Conservation (phyloP, 2,888 invertebrate genomes). For the Iselma pallidipennis region DNA sequence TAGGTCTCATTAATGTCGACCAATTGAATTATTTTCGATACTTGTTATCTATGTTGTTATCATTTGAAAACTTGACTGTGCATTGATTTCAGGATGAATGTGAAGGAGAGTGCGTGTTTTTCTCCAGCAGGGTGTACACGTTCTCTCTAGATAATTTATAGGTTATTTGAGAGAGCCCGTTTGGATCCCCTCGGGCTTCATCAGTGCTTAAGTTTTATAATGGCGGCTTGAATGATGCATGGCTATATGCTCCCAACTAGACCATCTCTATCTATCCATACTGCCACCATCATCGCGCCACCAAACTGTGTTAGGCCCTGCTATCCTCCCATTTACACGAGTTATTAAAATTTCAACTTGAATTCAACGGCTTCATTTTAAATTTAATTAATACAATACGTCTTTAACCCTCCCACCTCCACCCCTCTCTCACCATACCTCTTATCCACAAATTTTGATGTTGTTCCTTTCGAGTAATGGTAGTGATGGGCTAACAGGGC, state of each 20-base stretch:
- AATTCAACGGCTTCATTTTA: slow-evolving; percentile 32
- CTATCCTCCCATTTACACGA: slow-evolving; percentile 12
- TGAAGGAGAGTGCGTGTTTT: slow-evolving; percentile 18
- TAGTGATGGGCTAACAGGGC: slow-evolving; percentile 9
- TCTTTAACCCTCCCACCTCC: slow-evolving; percentile 18
- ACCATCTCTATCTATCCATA: slow-evolving; percentile 4
- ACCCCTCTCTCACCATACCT: not conserved
- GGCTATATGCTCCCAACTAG: slow-evolving; percentile 22
- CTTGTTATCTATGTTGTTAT: not conserved
- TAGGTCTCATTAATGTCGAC: slow-evolving; percentile 28
- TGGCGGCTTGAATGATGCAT: slow-evolving; percentile 46
- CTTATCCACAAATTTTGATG: not conserved
- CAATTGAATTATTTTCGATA: not conserved
- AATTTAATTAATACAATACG: slow-evolving; percentile 38
- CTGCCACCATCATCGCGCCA: slow-evolving; percentile 20
- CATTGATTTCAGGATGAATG: not conserved
- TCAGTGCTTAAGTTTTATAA: slow-evolving; percentile 47
- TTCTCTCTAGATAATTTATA: slow-evolving; percentile 40
- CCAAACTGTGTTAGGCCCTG: not conserved
- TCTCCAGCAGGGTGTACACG: slow-evolving; percentile 23
- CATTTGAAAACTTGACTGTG: not conserved
- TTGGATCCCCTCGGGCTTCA: slow-evolving; percentile 39
- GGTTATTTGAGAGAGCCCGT: slow-evolving; percentile 40
- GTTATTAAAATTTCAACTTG: slow-evolving; percentile 45
- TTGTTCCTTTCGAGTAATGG: not conserved